Evolutionary conservation across 2,888 invertebrate species (phyloP), one percentile per base, ranked within the genome.

Genomic region (Sesia apiformis): DNA sequence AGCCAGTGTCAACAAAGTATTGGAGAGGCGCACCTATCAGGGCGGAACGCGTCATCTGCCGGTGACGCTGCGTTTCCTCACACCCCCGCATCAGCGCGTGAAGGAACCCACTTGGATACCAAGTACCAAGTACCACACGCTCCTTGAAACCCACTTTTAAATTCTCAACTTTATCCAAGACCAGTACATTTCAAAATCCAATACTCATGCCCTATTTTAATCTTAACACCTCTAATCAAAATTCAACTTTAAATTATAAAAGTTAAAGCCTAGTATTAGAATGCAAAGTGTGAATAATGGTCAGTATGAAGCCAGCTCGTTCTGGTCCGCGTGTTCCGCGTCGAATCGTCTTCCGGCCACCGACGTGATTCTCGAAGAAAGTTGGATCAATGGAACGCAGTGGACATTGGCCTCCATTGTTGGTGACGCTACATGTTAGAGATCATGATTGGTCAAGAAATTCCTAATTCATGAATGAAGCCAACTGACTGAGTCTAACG

Each of bases 321-420:
- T 85, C 78, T 84, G 84, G 82, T 86, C 75, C 66, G 71, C 67
- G 75, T 79, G 75, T 69, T 65, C 74, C 85, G 86, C 72, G 72
- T 76, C 87, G 83, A 87, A 88, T 88, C 74, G 84, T 83, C 85
- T 87, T 88, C 88, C 88, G 87, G 88, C 76, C 68, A 63, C 71
- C 84, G 88, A 87, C 87, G 87, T 88, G 86, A 87, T 86, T 86
- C 87, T 85, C 78, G 72, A 85, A 84, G 87, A 87, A 87, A 87
- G 84, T 75, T 73, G 74, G 77, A 78, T 86, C 78, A 85, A 85
- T 84, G 84, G 84, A 80, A 74, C 74, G 80, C 78, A 68, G 72
- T 86, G 87, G 87, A 85, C 87, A 74, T 81, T 86, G 85, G 82
- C 84, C 84, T 65, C 73, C 70, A 81, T 83, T 84, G 82, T 82